Base-by-base conservation (phyloP, 2,888 invertebrate species). In the Odontocerum albicorne region DNA sequence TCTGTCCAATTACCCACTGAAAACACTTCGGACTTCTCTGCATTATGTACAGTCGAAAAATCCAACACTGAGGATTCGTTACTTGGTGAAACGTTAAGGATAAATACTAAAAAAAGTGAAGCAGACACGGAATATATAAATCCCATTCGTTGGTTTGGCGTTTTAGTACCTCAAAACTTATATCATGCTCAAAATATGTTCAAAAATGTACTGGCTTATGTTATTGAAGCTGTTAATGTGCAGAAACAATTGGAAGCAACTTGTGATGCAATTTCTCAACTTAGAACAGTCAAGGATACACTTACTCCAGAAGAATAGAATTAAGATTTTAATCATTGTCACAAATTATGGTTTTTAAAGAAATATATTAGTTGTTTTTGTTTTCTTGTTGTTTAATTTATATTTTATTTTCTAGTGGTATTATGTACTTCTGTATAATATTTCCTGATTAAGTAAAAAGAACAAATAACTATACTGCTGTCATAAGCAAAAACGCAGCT, bases 81-180 rank as follows among this genome's bases (percentile, higher is more conserved):
- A 12, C 64, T 67, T 15, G 63, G 57, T 6, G 43, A 60, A 35
- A 61, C 65, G 33, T 68, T 74, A 22, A 62, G 67, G 15, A 52
- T 79, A 12, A 68, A 72, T 53, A 69, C 67, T 21, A 67, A 67
- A 47, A 44, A 62, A 1, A 62, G 70, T 65, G 60, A 79, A 66
- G 68, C 77, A 67, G 64, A 66, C 2, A 62, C 65, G 1, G 70
- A 69, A 2, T 70, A 69, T 20, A 71, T 67, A 31, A 83, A 94
- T 68, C 92, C 94, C 0, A 68, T 93, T 21, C 85, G 83, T 61
- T 93, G 92, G 92, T 95, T 94, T 74, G 93, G 93, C 8, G 82
- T 92, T 32, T 71, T 95, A 27, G 90, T 92, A 0, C 92, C 94
- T 0, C 86, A 87, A 65, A 86, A 86, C 66, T 72, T 95, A 65